Percentiles rank a stretch among this genome's conserved stretches.
These are phyloP conservation scores for Avahi laniger DNA, from an alignment of 2,797 vertebrate species.

Conservation along the genomic window DNA sequence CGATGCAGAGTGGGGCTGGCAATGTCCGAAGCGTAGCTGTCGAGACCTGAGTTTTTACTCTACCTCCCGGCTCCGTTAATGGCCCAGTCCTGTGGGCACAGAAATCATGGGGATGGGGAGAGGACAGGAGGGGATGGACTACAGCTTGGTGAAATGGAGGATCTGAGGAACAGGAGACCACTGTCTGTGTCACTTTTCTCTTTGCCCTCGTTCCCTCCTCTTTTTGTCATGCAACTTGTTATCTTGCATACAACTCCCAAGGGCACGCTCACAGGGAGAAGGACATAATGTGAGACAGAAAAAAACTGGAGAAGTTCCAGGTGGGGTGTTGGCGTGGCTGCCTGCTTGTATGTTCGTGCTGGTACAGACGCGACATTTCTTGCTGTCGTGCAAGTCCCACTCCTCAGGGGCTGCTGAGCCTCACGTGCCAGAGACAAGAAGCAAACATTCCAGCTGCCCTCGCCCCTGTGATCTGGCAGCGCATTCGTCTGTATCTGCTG, in stretches of 20 bases:
- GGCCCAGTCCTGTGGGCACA: not conserved
- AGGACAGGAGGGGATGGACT: not conserved
- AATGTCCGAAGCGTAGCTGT: rapidly evolving
- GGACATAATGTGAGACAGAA: not conserved
- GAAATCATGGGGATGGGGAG: not conserved
- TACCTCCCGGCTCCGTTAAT: not conserved
- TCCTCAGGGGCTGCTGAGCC: not conserved
- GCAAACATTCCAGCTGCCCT: not conserved
- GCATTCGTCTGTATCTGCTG: not conserved
- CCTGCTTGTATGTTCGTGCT: not conserved
- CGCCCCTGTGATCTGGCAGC: rapidly evolving
- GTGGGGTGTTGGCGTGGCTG: not conserved
- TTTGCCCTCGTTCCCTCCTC: not conserved
- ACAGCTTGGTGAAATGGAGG: not conserved
- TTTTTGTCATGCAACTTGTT: not conserved
- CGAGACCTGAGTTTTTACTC: not conserved
- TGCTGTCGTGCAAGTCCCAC: not conserved
- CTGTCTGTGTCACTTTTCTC: not conserved
- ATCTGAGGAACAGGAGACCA: not conserved
- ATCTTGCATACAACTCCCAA: not conserved
- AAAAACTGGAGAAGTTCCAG: not conserved
- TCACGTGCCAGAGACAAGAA: not conserved
- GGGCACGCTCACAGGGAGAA: not conserved
- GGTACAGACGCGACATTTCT: not conserved
- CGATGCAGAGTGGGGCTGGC: no score